phyloP scores from a whole-genome alignment of 1,140 invertebrate genomes.

The Himalopsyche phryganea region DNA sequence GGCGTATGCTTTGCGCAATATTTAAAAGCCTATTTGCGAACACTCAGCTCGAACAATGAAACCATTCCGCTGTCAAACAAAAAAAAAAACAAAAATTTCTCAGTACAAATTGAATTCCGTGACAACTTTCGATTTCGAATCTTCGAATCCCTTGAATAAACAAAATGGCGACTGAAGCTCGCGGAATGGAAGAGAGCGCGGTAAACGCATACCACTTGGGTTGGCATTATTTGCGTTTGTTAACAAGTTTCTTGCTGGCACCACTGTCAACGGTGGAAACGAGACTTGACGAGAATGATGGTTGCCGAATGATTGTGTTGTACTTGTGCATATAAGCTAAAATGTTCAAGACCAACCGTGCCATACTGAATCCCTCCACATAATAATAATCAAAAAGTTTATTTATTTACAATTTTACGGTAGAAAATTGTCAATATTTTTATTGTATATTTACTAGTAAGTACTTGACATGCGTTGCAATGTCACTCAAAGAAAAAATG shows the following conservation, averaged over 20 bases:
- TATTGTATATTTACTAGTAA: too few species aligned
- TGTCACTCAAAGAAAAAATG: too few species aligned
- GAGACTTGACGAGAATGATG: too few species aligned
- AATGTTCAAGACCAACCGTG: too few species aligned
- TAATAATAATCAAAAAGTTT: too few species aligned
- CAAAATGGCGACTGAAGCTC: constrained; percentile 3
- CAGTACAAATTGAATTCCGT: constrained; percentile 20
- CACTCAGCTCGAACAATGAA: constrained; percentile 1
- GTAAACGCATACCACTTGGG: not conserved
- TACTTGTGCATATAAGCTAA: too few species aligned
- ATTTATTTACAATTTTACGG: too few species aligned
- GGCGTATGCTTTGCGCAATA: not conserved
- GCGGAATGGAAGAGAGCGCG: not conserved
- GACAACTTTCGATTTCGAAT: constrained; percentile 15
- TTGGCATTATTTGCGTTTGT: constrained; percentile 22
- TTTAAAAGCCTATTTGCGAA: constrained; percentile 13
- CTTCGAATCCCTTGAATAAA: constrained; percentile 17
- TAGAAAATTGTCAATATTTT: too few species aligned
- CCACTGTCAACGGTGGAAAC: too few species aligned
- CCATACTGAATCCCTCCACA: too few species aligned
- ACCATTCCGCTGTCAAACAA: constrained; percentile 7
- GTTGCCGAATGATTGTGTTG: too few species aligned
- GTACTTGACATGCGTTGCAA: too few species aligned
- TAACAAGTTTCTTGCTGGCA: constrained; percentile 11
- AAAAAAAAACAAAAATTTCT: constrained; percentile 1